phyloP scores from a whole-genome alignment of 2,888 invertebrate genomes.

The Prosapia bicincta region DNA sequence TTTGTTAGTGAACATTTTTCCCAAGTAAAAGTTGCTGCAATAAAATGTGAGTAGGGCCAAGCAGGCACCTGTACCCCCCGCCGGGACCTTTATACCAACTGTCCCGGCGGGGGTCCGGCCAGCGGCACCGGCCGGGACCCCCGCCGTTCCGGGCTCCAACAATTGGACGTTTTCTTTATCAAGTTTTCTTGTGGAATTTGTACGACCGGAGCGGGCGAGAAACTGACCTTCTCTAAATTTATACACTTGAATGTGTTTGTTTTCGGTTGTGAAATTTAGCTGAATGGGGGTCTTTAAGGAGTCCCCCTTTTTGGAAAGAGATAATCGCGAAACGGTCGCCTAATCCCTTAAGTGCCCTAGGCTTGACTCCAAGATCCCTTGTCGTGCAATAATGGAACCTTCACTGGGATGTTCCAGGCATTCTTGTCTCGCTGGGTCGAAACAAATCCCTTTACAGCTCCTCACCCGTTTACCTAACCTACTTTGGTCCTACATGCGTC shows the following conservation, averaged over 20 bases:
- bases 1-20: conserved; percentile 24
- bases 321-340: no score
- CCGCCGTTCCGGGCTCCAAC: background rate
- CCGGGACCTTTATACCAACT: conserved; percentile 1
- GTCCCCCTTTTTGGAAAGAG: background rate
- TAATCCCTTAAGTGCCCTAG: no score
- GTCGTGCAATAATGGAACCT: no score
- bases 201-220: no score
- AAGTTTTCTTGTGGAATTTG: background rate
- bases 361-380: no score
- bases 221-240: background rate
- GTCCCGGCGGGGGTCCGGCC: background rate
- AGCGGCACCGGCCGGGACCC: conserved; percentile 6
- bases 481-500: no score
- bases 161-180: background rate
- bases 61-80: conserved; percentile 6
- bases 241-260: background rate
- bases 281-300: background rate
- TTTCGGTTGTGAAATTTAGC: background rate
- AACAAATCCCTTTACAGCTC: no score
- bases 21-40: conserved; percentile 9
- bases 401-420: no score
- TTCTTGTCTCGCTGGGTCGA: no score
- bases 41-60: conserved; percentile 14
- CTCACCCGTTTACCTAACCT: no score